A percentile compares a stretch with the other conserved stretches of the same genome.
These are phyloP conservation scores for Troilus luridus DNA, from an alignment of 2,888 invertebrate genomes.

Conservation along the genomic window DNA sequence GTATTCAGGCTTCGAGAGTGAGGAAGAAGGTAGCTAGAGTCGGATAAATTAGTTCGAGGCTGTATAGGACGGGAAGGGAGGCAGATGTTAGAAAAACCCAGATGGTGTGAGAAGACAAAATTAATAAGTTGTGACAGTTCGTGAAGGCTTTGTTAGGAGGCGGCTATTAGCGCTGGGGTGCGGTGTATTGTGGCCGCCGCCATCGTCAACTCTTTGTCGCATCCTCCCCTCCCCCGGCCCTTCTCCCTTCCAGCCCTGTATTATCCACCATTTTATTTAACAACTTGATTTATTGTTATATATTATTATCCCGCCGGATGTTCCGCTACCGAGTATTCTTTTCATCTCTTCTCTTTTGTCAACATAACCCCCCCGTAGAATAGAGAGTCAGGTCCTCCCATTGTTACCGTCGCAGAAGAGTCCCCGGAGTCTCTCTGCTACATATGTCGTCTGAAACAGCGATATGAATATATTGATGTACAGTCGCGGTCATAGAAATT, in stretches of 20 bases:
- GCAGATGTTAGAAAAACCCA: slow-evolving; percentile 53
- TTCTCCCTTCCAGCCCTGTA: not conserved
- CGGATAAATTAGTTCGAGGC: slow-evolving; percentile 18
- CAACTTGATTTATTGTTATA: slow-evolving; percentile 56
- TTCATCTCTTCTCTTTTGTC: slow-evolving; percentile 36
- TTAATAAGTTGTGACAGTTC: slow-evolving; percentile 60
- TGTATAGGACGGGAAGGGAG: not conserved
- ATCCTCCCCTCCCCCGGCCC: not conserved
- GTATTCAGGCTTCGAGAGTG: not conserved
- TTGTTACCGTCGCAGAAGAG: not conserved
- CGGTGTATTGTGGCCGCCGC: slow-evolving; percentile 57
- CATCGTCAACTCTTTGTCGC: slow-evolving; percentile 47
- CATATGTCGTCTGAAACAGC: not conserved
- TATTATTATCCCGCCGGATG: slow-evolving; percentile 55
- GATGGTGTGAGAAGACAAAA: slow-evolving; percentile 53
- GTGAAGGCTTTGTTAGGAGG: slow-evolving; percentile 40
- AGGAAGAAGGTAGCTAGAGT: not conserved
- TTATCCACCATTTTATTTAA: slow-evolving; percentile 60
- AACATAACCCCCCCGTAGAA: not conserved
- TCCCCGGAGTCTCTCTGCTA: not conserved
- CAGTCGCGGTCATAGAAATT: too few relatives aligned
- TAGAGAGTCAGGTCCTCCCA: slow-evolving; percentile 6
- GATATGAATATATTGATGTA: slow-evolving; percentile 14
- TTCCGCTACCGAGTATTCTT: slow-evolving; percentile 44
- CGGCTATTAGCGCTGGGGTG: slow-evolving; percentile 50